Conservation (phyloP, 2,888 invertebrate genomes). For the Podotricha telesiphe region DNA sequence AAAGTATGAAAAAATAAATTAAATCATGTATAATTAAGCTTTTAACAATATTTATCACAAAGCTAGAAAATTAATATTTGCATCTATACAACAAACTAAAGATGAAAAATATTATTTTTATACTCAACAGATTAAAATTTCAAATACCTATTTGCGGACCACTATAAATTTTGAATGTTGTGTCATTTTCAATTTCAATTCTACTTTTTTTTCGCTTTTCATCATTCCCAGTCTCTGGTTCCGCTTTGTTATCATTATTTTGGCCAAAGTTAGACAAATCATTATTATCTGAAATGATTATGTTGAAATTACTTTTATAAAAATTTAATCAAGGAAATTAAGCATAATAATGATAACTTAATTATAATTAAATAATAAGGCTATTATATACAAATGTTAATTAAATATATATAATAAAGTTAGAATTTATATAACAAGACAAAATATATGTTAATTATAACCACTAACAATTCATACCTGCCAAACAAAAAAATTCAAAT, state of each 20-base stretch:
- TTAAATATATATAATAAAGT: not conserved
- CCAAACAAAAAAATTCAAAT: not conserved
- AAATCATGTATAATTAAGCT: not conserved
- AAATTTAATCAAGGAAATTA: not conserved
- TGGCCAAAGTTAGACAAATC: conserved; percentile 52
- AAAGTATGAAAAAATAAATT: not conserved
- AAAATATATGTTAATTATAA: not conserved
- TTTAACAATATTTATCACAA: not conserved
- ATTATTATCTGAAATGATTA: conserved; percentile 56
- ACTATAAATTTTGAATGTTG: conserved; percentile 37
- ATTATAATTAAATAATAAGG: not conserved
- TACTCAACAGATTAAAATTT: not conserved
- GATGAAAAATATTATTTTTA: not conserved
- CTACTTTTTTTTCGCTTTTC: conserved; percentile 43
- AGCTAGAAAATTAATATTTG: not conserved
- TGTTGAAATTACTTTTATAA: not conserved
- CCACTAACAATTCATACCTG: not conserved
- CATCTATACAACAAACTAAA: not conserved
- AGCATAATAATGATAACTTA: not conserved
- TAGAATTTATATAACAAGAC: not conserved
- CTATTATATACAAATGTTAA: not conserved
- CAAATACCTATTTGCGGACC: conserved; percentile 22
- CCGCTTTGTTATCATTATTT: conserved; percentile 51
- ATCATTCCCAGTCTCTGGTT: conserved; percentile 44
- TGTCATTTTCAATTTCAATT: conserved; percentile 46